A percentile compares a stretch with the other conserved stretches of the same genome.
phyloP scores from a whole-genome alignment of 2,888 invertebrate genomes.

The Glomeris marginata region DNA sequence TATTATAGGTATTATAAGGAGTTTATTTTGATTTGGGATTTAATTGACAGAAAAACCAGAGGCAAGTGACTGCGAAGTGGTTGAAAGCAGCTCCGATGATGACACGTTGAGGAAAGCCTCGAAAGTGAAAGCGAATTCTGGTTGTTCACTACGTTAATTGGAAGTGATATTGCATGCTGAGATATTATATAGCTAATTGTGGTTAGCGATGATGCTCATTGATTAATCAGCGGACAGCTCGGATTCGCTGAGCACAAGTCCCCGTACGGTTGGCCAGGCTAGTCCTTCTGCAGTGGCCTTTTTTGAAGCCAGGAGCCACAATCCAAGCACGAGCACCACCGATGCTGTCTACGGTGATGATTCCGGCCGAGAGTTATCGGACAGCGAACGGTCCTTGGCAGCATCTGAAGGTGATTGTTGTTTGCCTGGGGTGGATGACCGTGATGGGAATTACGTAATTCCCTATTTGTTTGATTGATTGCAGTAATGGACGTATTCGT shows the following conservation, averaged over 20 bases:
- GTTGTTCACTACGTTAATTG: background rate
- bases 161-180: background rate
- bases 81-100: constrained; percentile 10
- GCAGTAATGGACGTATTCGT: background rate
- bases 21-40: background rate
- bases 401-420: constrained; percentile 4
- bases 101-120: constrained; percentile 1
- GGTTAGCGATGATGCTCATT: background rate
- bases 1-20: background rate
- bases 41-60: no score
- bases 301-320: background rate
- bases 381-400: constrained; percentile 5
- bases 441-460: background rate
- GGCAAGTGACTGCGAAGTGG: constrained; percentile 2
- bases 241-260: constrained; percentile 13
- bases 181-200: background rate
- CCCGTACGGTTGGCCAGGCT: background rate
- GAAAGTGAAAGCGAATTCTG: constrained; percentile 4
- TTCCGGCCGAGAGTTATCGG: constrained; percentile 4
- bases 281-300: constrained; percentile 6
- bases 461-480: background rate
- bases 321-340: constrained; percentile 8
- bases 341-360: constrained; percentile 8
- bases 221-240: constrained; percentile 11
- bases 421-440: background rate